Evolutionary conservation across 2,888 invertebrate species (phyloP), one percentile per base, ranked within the genome.

Genomic region (Chrysotoxum bicinctum): DNA sequence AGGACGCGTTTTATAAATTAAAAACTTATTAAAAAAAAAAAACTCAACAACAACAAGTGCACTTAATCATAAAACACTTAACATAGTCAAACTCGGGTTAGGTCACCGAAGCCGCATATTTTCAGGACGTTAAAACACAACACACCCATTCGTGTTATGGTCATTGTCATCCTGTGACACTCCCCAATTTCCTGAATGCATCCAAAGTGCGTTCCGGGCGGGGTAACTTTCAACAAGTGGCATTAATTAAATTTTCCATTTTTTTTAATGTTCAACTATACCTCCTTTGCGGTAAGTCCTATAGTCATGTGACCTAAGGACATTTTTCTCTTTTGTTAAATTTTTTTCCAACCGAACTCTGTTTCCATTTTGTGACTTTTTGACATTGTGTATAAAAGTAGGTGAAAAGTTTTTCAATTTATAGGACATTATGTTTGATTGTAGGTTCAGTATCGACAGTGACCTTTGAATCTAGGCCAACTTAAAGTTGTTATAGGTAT

Each of bases 141-240:
- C 50, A 50, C 50, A 50, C 50, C 50, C 50, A 26, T 14, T 26
- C 14, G 26, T 12, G 45, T 48, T 48, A 12, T 43, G 43, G 19
- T 45, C 23, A 48, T 48, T 21, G 12, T 48, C 23, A 48, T 23
- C 2, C 26, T 26, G 26, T 19, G 58, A 21, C 58, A 37, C 58
- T 21, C 58, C 58, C 32, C 16, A 19, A 35, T 37, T 37, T 37
- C 21, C 58, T 12, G 37, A 37, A 19, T 37, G 58, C 58, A 19
- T 21, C 7, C 14, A 58, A 37, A 58, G n/a, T 37, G 58, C 58
- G 58, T 37, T 58, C 37, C 58, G 21, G 14, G 21, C 58, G 21
- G 14, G 21, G 14, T 58, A 37, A 19, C 35, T 58, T 37, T 16
- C 37, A 58, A 58, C 35, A 58, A 58, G 58, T 58, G 37, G 58